Percentiles rank a stretch among this genome's conserved stretches.
These are phyloP conservation scores for Drosophila mayri DNA, from an alignment of 1,140 invertebrate species.

Conservation along the genomic window DNA sequence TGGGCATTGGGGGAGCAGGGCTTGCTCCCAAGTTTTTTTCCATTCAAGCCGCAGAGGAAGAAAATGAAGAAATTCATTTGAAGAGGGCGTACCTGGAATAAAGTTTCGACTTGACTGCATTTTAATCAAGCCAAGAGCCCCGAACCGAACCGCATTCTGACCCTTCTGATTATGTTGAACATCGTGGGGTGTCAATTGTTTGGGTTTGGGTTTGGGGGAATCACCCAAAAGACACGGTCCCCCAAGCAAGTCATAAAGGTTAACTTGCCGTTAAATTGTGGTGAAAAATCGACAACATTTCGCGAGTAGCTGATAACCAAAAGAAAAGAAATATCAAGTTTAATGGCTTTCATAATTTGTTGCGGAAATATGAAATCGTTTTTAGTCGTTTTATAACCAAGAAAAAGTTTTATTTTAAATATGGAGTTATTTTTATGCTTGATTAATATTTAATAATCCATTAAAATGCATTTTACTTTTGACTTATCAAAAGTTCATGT, in stretches of 20 bases:
- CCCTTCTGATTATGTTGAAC: slow-evolving; percentile 48
- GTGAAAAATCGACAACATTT: slow-evolving; percentile 47
- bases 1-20: neutral
- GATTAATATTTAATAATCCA: neutral
- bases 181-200: slow-evolving; percentile 45
- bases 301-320: slow-evolving; percentile 20
- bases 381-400: neutral
- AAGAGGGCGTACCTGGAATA: slow-evolving; percentile 45
- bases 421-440: no score
- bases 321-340: neutral
- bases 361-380: slow-evolving; percentile 3
- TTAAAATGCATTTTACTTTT: neutral
- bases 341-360: slow-evolving; percentile 35
- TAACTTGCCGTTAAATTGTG: slow-evolving; percentile 69
- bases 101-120: slow-evolving; percentile 81
- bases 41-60: slow-evolving; percentile 23
- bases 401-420: neutral
- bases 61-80: slow-evolving; percentile 72
- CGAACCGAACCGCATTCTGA: slow-evolving; percentile 54
- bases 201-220: neutral
- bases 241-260: slow-evolving; percentile 11
- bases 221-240: slow-evolving; percentile 9
- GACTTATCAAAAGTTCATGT: neutral
- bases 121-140: slow-evolving; percentile 76
- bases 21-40: slow-evolving; percentile 24